phyloP scores from a whole-genome alignment of 2,113 vertebrate genomes.

The Hypocryptadius cinnamomeus region DNA sequence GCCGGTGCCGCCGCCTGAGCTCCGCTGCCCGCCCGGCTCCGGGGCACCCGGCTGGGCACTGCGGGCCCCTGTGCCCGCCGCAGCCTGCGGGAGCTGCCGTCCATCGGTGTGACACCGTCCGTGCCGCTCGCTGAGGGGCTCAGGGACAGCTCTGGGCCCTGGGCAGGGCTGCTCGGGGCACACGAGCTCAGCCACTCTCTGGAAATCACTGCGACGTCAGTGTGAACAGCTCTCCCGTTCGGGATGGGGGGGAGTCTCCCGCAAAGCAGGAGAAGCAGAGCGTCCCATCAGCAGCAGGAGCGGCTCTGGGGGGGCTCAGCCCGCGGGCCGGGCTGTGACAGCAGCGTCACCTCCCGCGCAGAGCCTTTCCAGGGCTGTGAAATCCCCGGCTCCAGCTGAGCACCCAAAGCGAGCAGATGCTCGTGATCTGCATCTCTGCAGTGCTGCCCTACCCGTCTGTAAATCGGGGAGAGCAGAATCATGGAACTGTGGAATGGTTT shows the following conservation, averaged over 20 bases:
- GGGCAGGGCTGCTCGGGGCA: neutral
- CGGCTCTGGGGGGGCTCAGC: neutral
- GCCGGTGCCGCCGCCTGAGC: neutral
- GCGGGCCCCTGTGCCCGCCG: neutral
- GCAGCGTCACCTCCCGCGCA: neutral
- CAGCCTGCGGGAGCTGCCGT: too few species aligned
- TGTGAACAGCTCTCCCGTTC: neutral
- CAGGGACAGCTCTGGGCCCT: neutral
- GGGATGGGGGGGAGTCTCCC: neutral
- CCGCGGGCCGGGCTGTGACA: neutral
- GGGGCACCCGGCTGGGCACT: neutral
- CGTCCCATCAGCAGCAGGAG: rapidly evolving
- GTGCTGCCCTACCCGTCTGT: neutral
- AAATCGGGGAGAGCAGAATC: neutral
- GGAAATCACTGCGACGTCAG: rapidly evolving
- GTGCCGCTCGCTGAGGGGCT: rapidly evolving
- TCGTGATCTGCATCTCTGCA: neutral
- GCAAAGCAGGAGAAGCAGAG: neutral
- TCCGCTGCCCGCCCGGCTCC: rapidly evolving
- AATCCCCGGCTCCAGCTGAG: conserved; percentile 10
- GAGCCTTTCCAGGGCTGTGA: neutral
- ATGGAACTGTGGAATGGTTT: rapidly evolving
- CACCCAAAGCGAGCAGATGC: neutral
- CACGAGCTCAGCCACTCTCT: neutral
- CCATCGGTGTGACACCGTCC: neutral